Evolutionary conservation across 2,797 vertebrate species (phyloP), one percentile per base, ranked within the genome.

Genomic region (Sebastiscus albofasciatus): DNA sequence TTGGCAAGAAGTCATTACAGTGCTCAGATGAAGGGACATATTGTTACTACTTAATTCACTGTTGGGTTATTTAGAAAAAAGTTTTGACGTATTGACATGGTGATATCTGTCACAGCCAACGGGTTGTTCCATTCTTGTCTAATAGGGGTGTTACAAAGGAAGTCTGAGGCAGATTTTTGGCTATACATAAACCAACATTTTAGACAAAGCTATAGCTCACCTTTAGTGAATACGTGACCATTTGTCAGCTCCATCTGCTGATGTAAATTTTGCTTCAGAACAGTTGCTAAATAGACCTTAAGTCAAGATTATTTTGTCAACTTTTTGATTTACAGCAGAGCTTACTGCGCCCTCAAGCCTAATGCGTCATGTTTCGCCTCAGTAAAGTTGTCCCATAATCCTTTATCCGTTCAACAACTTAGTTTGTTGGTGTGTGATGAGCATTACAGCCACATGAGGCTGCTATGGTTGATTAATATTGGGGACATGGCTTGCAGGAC

Each of bases 361-460:
- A 39, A 74, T 2, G 2, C 56, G 8, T 6, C 16, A n/a, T 13
- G 29, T 56, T 67, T 67, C 8, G 1, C 56, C 18, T 36, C 42
- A 56, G 26, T 64, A 34, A 60, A 67, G 18, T 49, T 36, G 12
- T 69, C 39, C 67, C 31, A 71, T 64, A 58, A 20, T 31, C 72
- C 49, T 42, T 62, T n/a, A 11, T 73, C 10, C 20, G 22, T 31
- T 31, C 14, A 59, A 16, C 39, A 26, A 0, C 46, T 66, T 33
- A 33, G 54, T 71, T 58, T 58, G 49, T 62, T 42, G 59, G 55
- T 62, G 54, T 73, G 66, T 49, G 55, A 67, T 59, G 39, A 73
- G 31, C 39, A 49, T 54, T 5, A 16, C 29, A 73, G 64, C 55
- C 72, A 62, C 61, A 26, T 33, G 64, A 77, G 46, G 60, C 31